Evolutionary conservation across 2,888 invertebrate species (phyloP).

Genomic region (Ischnura elegans): DNA sequence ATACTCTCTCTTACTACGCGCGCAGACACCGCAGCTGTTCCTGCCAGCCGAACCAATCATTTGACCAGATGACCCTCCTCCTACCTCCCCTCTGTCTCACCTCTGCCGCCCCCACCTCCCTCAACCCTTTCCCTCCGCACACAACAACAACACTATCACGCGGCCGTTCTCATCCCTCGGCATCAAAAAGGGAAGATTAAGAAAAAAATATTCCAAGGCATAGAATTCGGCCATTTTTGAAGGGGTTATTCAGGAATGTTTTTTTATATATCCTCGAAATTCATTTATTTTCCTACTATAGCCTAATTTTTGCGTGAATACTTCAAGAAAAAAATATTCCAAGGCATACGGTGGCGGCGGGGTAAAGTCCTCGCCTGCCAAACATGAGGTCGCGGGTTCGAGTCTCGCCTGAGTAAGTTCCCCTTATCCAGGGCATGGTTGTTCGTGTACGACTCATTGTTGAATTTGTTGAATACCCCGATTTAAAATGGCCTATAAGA

Average conservation of each 20-base stretch:
- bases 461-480: no score
- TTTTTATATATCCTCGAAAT: neutral
- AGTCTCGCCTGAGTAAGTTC: no score
- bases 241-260: neutral
- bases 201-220: neutral
- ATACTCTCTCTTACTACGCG: neutral
- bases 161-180: neutral
- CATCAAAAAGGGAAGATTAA: neutral
- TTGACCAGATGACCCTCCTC: constrained; percentile 63
- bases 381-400: no score
- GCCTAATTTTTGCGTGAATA: no score
- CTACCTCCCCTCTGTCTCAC: neutral
- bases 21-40: constrained; percentile 65
- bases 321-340: no score
- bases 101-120: neutral
- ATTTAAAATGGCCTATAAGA: no score
- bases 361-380: no score
- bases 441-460: no score
- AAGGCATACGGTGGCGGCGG: no score
- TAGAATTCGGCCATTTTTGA: neutral
- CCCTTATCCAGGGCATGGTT: no score
- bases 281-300: neutral
- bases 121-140: neutral
- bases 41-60: constrained; percentile 59
- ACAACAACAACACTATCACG: neutral